Conservation (phyloP, 2,888 invertebrate species). For the Patella pellucida region DNA sequence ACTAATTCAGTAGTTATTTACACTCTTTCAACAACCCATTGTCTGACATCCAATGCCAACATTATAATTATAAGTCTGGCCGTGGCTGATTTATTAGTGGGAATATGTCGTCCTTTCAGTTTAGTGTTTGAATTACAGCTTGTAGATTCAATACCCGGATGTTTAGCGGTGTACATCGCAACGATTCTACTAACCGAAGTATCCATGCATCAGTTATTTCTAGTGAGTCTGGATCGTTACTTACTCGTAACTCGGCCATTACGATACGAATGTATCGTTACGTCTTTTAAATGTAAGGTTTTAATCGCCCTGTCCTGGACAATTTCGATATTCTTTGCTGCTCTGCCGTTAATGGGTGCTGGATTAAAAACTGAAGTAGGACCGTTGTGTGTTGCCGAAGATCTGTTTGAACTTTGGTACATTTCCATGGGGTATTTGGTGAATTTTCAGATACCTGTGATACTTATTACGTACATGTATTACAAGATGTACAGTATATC, state of each 20-base stretch:
- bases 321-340: background rate
- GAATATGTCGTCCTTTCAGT: conserved; percentile 3
- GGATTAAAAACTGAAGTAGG: background rate
- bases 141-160: background rate
- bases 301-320: background rate
- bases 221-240: conserved; percentile 14
- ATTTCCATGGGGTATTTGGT: background rate
- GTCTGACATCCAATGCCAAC: conserved; percentile 6
- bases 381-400: conserved; percentile 1
- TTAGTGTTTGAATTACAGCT: background rate
- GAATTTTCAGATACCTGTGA: background rate
- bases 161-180: background rate
- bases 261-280: conserved; percentile 1
- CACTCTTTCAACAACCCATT: background rate
- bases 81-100: conserved; percentile 14
- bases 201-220: conserved; percentile 17
- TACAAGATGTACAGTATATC: conserved; percentile 15
- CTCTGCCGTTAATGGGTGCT: conserved; percentile 10
- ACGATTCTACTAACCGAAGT: conserved; percentile 6
- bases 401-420: conserved; percentile 16
- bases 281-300: background rate
- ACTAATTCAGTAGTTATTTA: conserved; percentile 6
- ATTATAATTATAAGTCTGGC: conserved; percentile 17
- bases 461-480: conserved; percentile 9
- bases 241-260: conserved; percentile 3